phyloP scores from a whole-genome alignment of 1,140 invertebrate genomes.

The Metaphire vulgaris region DNA sequence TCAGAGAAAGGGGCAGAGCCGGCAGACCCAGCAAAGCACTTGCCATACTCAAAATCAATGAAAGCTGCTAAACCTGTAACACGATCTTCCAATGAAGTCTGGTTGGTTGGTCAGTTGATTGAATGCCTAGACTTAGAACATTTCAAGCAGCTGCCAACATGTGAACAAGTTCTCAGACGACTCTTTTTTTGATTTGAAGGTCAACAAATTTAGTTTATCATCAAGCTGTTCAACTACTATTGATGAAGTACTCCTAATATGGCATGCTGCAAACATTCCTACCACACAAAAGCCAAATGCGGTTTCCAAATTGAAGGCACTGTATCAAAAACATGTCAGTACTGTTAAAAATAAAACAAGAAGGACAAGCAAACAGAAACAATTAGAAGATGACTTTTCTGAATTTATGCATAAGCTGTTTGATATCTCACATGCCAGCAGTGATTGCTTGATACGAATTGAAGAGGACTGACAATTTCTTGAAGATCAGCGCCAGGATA shows the following conservation, averaged over 20 bases:
- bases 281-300: neutral
- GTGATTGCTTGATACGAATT: constrained; percentile 1
- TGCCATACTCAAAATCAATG: too few species aligned
- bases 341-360: neutral
- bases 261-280: neutral
- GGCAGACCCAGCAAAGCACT: too few species aligned
- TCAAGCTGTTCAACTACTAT: neutral
- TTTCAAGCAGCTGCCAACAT: neutral
- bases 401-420: neutral
- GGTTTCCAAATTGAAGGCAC: neutral
- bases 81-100: neutral
- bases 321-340: neutral
- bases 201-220: neutral
- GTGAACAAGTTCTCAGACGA: neutral
- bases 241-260: neutral
- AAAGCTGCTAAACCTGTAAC: neutral
- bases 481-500: constrained; percentile 5
- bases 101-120: neutral
- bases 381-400: constrained; percentile 10
- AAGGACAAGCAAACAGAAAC: neutral
- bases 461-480: neutral
- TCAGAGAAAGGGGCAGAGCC: too few species aligned
- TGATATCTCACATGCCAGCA: neutral
- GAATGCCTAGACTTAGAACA: neutral
- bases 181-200: neutral